A percentile compares a stretch with the other conserved stretches of the same genome.
Conservation (phyloP, 1,140 invertebrate genomes). For the Probaryconus sp. region DNA sequence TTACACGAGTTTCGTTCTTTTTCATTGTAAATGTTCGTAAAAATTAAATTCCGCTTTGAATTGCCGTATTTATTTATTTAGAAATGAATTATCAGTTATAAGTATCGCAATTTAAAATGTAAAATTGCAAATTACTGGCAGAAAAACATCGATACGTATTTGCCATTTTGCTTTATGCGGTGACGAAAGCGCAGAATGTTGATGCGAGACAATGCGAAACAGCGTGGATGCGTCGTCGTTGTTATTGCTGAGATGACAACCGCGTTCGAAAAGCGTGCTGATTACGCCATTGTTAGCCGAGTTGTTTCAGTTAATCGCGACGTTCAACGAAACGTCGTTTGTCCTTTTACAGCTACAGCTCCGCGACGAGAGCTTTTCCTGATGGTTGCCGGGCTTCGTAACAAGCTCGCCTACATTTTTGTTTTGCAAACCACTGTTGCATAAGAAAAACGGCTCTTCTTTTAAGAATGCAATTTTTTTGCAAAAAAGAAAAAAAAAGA, state of each 20-base stretch:
- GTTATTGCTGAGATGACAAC: conserved; percentile 68
- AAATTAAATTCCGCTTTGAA: too few relatives aligned
- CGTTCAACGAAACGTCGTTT: conserved; percentile 9
- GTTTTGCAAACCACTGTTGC: neutral
- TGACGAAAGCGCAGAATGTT: conserved; percentile 4
- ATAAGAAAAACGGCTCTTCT: too few relatives aligned
- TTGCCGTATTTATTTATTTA: too few relatives aligned
- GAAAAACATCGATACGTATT: conserved; percentile 2
- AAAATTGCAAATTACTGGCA: too few relatives aligned
- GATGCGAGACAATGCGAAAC: conserved; percentile 34
- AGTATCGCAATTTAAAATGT: too few relatives aligned
- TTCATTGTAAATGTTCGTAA: too few relatives aligned
- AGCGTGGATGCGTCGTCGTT: conserved; percentile 52
- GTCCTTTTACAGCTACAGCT: neutral
- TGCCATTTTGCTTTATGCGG: conserved; percentile 13
- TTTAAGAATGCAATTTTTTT: too few relatives aligned
- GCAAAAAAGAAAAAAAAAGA: too few relatives aligned
- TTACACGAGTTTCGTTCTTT: too few relatives aligned
- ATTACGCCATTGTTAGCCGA: conserved; percentile 71
- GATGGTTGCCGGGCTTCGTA: neutral
- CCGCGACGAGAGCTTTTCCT: conserved; percentile 2
- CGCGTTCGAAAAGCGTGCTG: conserved; percentile 70
- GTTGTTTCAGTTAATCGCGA: conserved; percentile 73
- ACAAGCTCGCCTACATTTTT: neutral
- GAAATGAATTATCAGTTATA: too few relatives aligned